Conservation (phyloP, 2,113 vertebrate species). For the Hucho hucho region DNA sequence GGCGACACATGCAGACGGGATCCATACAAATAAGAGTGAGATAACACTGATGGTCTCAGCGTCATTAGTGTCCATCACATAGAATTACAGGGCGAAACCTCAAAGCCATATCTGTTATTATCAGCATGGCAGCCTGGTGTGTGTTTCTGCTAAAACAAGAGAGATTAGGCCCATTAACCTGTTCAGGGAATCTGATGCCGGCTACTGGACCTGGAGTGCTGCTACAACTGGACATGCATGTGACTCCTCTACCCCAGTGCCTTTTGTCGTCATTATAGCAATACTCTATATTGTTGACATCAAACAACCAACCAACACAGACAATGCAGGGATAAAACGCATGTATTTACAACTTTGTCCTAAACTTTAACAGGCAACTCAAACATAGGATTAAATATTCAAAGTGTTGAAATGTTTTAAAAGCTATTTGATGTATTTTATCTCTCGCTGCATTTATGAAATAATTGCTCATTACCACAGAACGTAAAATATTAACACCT, state of each 20-base stretch:
- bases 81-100: conserved; percentile 67
- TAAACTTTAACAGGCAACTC: not conserved
- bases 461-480: conserved; percentile 18
- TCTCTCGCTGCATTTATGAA: conserved; percentile 1
- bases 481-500: conserved; percentile 22
- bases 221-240: conserved; percentile 8
- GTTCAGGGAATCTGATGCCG: not conserved
- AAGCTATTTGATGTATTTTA: conserved; percentile 11
- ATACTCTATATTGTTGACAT: too few relatives aligned
- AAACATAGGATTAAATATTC: not conserved
- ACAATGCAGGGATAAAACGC: not conserved
- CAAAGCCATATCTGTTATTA: conserved; percentile 58
- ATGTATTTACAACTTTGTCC: not conserved
- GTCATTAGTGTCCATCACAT: conserved; percentile 70
- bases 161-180: conserved; percentile 27
- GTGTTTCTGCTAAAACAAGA: conserved; percentile 32
- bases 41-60: conserved; percentile 64
- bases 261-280: not conserved
- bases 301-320: not conserved
- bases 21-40: conserved; percentile 70
- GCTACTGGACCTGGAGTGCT: not conserved
- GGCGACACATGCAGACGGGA: conserved; percentile 60
- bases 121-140: conserved; percentile 21
- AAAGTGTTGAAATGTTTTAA: conserved; percentile 15
- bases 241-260: not conserved